A percentile compares a stretch with the other conserved stretches of the same genome.
phyloP scores from a whole-genome alignment of 2,797 vertebrate genomes.

The Sebastes nivosus region DNA sequence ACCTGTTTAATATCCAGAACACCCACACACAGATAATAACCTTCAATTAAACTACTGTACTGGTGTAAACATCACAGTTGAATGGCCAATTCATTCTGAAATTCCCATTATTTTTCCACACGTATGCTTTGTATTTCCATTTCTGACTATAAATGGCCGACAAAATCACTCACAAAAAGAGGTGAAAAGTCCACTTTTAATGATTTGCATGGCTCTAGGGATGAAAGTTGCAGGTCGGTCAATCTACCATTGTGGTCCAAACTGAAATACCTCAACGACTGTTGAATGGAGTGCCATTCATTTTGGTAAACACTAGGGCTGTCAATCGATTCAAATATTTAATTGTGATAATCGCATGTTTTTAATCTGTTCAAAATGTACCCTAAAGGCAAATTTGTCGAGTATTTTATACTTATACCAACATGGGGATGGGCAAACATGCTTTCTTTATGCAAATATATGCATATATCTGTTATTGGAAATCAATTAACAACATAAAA shows the following conservation, averaged over 20 bases:
- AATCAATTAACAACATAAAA: no score
- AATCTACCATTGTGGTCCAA: neutral
- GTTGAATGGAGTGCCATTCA: no score
- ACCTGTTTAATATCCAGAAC: constrained; percentile 26
- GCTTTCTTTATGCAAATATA: no score
- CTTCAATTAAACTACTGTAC: constrained; percentile 21
- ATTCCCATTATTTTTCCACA: neutral
- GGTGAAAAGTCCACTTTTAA: neutral
- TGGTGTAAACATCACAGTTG: constrained; percentile 4
- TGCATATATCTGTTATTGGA: no score
- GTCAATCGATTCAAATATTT: no score
- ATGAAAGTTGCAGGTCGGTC: neutral
- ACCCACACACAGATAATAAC: constrained; percentile 38
- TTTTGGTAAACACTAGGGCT: no score
- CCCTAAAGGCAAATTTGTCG: no score
- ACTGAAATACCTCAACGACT: neutral
- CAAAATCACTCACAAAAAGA: neutral
- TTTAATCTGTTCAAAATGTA: no score
- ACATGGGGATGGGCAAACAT: no score
- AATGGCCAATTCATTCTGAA: constrained; percentile 2
- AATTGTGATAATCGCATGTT: no score
- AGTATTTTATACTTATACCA: no score
- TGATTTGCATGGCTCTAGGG: neutral
- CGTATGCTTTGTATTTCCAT: neutral
- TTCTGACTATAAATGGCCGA: neutral